Conservation (phyloP, 2,888 invertebrate species). For the Mythimna albipuncta region DNA sequence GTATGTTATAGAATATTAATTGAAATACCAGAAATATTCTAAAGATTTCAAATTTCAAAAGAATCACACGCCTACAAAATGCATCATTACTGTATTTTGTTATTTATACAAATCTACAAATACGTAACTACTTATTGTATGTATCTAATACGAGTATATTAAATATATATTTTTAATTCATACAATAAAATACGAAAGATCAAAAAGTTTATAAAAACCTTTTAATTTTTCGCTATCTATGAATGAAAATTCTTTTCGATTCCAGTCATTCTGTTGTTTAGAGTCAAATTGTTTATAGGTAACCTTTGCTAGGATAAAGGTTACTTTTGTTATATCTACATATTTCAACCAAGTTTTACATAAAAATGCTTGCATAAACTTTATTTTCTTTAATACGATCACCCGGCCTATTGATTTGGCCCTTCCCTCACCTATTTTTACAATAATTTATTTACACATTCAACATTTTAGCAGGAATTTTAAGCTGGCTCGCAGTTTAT, state of each 20-base stretch:
- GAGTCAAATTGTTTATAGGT: background rate
- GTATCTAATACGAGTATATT: background rate
- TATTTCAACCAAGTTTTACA: constrained; percentile 7
- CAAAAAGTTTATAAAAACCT: constrained; percentile 3
- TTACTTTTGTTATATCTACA: background rate
- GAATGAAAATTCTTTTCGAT: background rate
- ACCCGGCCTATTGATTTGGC: background rate
- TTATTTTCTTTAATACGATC: background rate
- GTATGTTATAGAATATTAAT: background rate
- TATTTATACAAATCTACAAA: constrained; percentile 1
- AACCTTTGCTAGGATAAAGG: background rate
- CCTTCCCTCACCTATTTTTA: too few relatives aligned
- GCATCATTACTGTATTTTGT: background rate
- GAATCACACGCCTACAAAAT: background rate
- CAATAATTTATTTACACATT: background rate
- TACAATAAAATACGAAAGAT: background rate
- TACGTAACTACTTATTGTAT: background rate
- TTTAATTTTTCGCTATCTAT: background rate
- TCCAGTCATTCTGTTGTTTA: background rate
- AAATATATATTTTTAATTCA: background rate
- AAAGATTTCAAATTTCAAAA: background rate
- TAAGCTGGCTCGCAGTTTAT: background rate
- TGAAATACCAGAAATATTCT: background rate
- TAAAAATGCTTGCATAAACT: background rate
- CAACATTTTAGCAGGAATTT: constrained; percentile 5